These are phyloP conservation scores for Zophobas morio DNA, from an alignment of 1,140 invertebrate genomes.

Conservation along the genomic window DNA sequence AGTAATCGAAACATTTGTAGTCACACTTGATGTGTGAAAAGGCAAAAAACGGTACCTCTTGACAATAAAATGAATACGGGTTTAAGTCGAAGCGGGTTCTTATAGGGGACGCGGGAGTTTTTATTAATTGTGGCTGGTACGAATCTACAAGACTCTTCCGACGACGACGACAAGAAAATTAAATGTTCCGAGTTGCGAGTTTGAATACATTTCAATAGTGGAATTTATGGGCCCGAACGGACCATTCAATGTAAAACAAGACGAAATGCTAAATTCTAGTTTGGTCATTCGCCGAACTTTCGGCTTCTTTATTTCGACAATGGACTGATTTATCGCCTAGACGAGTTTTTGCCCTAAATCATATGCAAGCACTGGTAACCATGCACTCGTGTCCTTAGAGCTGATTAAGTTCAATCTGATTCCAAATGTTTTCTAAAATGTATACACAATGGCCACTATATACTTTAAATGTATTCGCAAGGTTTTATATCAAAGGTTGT, in stretches of 20 bases:
- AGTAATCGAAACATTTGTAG: constrained; percentile 60
- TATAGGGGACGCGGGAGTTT: constrained; percentile 18
- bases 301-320: constrained; percentile 54
- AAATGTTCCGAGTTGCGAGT: constrained; percentile 7
- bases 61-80: constrained; percentile 40
- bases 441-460: too few relatives aligned
- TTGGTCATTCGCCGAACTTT: constrained; percentile 50
- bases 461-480: too few relatives aligned
- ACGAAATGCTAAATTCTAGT: constrained; percentile 60
- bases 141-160: constrained; percentile 7
- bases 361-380: neutral
- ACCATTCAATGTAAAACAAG: constrained; percentile 65
- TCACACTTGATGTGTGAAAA: constrained; percentile 61
- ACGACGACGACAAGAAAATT: constrained; percentile 26
- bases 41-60: constrained; percentile 49
- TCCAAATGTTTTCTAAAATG: too few relatives aligned
- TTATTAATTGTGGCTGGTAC: constrained; percentile 25
- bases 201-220: constrained; percentile 50
- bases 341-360: constrained; percentile 35
- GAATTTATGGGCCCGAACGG: constrained; percentile 57
- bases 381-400: too few relatives aligned
- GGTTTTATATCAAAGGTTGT: too few relatives aligned
- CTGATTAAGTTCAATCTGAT: too few relatives aligned
- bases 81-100: constrained; percentile 12
- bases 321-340: constrained; percentile 36